Evolutionary conservation across 2,113 vertebrate species (phyloP), one percentile per base, ranked within the genome.

Genomic region (Albula goreensis): DNA sequence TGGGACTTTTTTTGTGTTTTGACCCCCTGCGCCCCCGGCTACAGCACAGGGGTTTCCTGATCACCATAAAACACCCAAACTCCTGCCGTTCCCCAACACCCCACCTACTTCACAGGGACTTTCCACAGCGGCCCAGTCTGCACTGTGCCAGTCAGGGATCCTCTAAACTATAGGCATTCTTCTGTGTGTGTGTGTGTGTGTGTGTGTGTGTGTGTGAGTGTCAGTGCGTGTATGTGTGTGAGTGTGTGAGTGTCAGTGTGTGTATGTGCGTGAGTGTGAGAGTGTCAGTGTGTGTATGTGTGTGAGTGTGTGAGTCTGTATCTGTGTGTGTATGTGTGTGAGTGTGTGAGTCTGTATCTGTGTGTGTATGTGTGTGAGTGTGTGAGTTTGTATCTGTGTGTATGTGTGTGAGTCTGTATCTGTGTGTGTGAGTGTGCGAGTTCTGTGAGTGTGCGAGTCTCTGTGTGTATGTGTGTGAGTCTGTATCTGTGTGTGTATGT

Each of bases 311-410:
- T 83, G 81, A 60, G 81, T 82, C 19, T 82, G 22, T 57, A 51
- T 82, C 50, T 31, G 53, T 48, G 81, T 0, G 50, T 52, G 12
- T 79, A 25, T 85, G 78, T 86, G 80, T 63, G 12, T 81, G 83
- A 60, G 19, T 80, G 82, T 70, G 85, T 66, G 74, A 31, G 10
- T 79, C 19, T 51, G 15, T 51, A 25, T 87, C 50, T 83, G 56
- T 80, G 84, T 84, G 84, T 87, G 9, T 80, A 50, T 87, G 52
- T 89, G 82, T 89, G 50, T 17, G 13, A 11, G 15, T 86, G 80
- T 86, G 84, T 88, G 86, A 80, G 83, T 53, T 5, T 53, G 89
- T 89, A 63, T 11, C 6, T 63, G 60, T 13, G 8, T 63, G 60
- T 63, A 3, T 63, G 60, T 63, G 60, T 13, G 13, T 63, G 60